Base-by-base conservation (phyloP, 2,113 vertebrate genomes). In the Oncorhynchus masou region DNA sequence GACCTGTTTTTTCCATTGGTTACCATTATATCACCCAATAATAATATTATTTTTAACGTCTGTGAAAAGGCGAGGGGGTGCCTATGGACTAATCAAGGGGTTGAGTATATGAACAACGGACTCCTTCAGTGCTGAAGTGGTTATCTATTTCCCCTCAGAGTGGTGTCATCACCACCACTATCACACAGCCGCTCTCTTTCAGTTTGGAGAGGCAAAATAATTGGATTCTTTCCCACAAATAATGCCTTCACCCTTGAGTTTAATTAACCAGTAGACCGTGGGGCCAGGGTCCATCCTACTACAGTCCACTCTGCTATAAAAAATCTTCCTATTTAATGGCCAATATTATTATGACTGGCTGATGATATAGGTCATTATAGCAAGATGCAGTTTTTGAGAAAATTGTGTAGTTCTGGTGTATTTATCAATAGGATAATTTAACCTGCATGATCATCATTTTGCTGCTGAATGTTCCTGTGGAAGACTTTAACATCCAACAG, bases 221-320 rank as follows among this genome's bases (percentile, higher is more conserved):
- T 94, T 94, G 93, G 93, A 94, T 94, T 94, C 93, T 92, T 94
- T 94, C 93, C 93, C 93, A 94, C 93, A 93, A 94, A 94, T 94
- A 93, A 93, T 84, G 39, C 9, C 39, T 11, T 45, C 39, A 11
- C 39, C 39, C 39, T 45, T 45, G 93, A 94, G 93, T 91, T 94
- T 94, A 94, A 94, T 94, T 94, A 94, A 93, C 91, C 89, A 90
- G 91, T 86, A 87, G 81, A 89, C 86, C 80, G 87, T 88, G 77
- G 82, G 83, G 84, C 83, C 78, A 75, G 80, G 78, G 88, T 90
- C 89, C 87, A 82, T 85, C 88, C 91, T 83, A 45, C 8, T 45
- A 9, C 39, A 79, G 78, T 49, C 74, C 3, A 5, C 25, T 7
- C 51, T 19, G 16, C 51, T 54, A 54, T 19, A 19, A 81, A 74